Evolutionary conservation across 2,797 vertebrate species (phyloP), one percentile per base, ranked within the genome.

Genomic region (Mormyrus hasselquistii): DNA sequence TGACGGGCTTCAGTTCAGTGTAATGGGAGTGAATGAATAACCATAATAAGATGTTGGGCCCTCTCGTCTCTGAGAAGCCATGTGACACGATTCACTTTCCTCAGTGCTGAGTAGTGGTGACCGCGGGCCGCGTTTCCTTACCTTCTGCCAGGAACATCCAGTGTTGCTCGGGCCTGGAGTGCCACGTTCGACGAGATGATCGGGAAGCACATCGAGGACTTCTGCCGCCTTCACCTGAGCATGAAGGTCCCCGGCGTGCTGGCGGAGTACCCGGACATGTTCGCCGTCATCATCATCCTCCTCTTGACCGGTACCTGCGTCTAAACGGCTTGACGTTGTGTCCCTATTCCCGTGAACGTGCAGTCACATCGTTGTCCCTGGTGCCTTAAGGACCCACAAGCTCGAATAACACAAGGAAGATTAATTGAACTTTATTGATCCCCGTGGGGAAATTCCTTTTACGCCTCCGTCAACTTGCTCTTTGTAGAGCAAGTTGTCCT

Each of bases 141-240:
- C 50, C 55, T 14, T 44, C n/a, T 0, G 84, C 83, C 91, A 99
- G 98, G 98, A 90, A 98, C 98, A 0, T 98, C 98, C 0, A 99
- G 98, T 0, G 98, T 99, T 50, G 98, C 98, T 1, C 94, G 98
- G 90, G 98, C 98, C 0, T 99, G 98, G 98, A 99, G 98, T 0
- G 97, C 97, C 0, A 98, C 98, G 0, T 99, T 99, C 82, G 98
- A 99, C 57, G 96, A 98, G 93, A 96, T 99, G 88, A 97, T 98
- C 59, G 97, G 97, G 89, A 94, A 93, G 2, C 95, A 95, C 89
- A 98, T 99, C 0, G 96, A 95, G 91, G 57, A 19, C 0, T 97
- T 99, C 91, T 98, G 96, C 88, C 88, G 73, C 84, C 89, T 25
- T 0, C 88, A 98, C 93, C 97, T 99, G 96, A 91, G 93, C 0